phyloP scores from a whole-genome alignment of 2,797 vertebrate genomes.

The Macrochelys suwanniensis region DNA sequence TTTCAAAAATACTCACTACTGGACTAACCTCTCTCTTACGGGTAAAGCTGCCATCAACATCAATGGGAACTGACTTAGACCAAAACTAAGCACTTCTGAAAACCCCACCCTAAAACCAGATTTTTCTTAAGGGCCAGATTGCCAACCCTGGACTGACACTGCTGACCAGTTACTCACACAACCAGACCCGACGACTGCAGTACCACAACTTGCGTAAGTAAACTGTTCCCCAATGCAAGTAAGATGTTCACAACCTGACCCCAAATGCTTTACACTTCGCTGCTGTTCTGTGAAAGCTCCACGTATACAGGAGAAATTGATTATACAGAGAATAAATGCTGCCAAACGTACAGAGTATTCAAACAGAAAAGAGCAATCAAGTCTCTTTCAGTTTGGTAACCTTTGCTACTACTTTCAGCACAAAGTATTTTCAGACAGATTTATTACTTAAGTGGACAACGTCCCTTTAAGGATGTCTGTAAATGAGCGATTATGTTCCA shows the following conservation, averaged over 20 bases:
- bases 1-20: not conserved
- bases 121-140: not conserved
- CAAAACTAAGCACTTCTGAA: not conserved
- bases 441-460: not conserved
- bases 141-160: not conserved
- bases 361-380: not conserved
- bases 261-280: not conserved
- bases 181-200: not conserved
- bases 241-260: not conserved
- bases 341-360: not conserved
- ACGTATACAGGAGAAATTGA: not conserved
- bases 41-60: not conserved
- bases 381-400: not conserved
- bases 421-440: not conserved
- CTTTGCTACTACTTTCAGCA: rapidly evolving
- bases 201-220: not conserved
- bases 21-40: not conserved
- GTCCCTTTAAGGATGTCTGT: not conserved
- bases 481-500: not conserved
- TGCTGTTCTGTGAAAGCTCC: not conserved
- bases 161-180: not conserved
- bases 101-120: not conserved
- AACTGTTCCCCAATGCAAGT: too few species aligned
- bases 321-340: not conserved
- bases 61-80: not conserved